Evolutionary conservation across 2,113 vertebrate species (phyloP).

Genomic region (Heliornis fulica): DNA sequence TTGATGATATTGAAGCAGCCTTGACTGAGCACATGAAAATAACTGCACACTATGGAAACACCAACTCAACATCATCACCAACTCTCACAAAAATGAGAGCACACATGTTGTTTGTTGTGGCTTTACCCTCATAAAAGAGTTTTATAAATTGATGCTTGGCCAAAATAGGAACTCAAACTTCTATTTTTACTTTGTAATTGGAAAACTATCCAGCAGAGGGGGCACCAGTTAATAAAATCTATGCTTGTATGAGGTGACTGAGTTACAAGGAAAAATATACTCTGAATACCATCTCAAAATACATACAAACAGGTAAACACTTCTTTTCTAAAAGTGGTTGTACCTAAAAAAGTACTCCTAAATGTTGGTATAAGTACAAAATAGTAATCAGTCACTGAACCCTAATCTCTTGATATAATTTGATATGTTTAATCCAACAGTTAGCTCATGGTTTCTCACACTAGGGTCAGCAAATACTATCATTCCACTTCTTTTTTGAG

Average conservation of each 20-base stretch:
- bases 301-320: neutral
- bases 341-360: neutral
- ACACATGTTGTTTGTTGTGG: accelerated
- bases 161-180: neutral
- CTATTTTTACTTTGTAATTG: constrained; percentile 1
- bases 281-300: neutral
- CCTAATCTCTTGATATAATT: neutral
- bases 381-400: neutral
- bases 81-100: neutral
- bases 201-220: constrained; percentile 68
- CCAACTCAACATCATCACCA: neutral
- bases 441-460: neutral
- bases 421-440: neutral
- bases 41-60: neutral
- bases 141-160: neutral
- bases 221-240: constrained; percentile 49
- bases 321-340: neutral
- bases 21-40: neutral
- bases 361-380: neutral
- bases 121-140: neutral
- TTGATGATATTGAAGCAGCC: neutral
- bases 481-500: neutral
- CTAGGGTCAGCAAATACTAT: neutral
- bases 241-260: neutral
- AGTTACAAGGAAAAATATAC: neutral